phyloP scores from a whole-genome alignment of 2,113 vertebrate genomes.

The Danio rerio region GRCz12tu NC_133195.1:24216001-24216500 shows the following conservation, averaged over 20 bases:
- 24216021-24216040: slow-evolving; percentile 17
- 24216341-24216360: too few relatives aligned
- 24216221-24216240: slow-evolving; percentile 18
- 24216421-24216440: too few relatives aligned
- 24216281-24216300: neutral
- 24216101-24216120: slow-evolving; percentile 9
- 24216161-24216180: slow-evolving; percentile 41
- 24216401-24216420: too few relatives aligned
- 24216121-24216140: neutral
- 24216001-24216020: neutral
- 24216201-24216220: slow-evolving; percentile 8
- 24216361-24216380: too few relatives aligned
- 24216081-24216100: slow-evolving; percentile 63
- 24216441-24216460: too few relatives aligned
- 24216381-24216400: too few relatives aligned
- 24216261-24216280: neutral
- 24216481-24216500: too few relatives aligned
- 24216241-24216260: neutral
- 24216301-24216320: neutral
- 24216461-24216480: too few relatives aligned
- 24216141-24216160: neutral
- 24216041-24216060: slow-evolving; percentile 30
- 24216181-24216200: slow-evolving; percentile 33
- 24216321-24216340: too few relatives aligned
- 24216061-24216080: slow-evolving; percentile 45